Evolutionary conservation across 2,113 vertebrate species (phyloP).

Genomic region (Misgurnus anguillicaudatus): DNA sequence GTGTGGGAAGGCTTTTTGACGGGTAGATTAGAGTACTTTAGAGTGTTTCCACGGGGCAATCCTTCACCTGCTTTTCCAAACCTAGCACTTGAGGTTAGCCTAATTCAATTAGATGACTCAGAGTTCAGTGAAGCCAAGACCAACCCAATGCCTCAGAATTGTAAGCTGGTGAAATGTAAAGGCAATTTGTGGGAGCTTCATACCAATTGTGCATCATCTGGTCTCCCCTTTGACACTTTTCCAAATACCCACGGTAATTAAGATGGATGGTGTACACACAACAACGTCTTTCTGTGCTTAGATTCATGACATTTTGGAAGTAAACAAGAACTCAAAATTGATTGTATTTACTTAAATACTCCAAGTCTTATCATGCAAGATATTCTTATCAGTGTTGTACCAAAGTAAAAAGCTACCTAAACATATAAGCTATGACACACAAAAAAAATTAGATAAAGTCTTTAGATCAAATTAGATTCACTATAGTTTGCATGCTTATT

Average conservation of each 20-base stretch:
- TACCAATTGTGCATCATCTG: constrained; percentile 35
- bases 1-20: neutral
- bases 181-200: neutral
- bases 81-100: constrained; percentile 47
- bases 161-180: constrained; percentile 9
- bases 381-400: too few relatives aligned
- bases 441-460: too few relatives aligned
- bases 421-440: too few relatives aligned
- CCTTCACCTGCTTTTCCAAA: constrained; percentile 44
- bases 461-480: too few relatives aligned
- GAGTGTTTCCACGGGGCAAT: constrained; percentile 33
- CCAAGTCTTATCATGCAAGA: too few relatives aligned
- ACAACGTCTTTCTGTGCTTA: neutral
- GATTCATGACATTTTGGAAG: neutral
- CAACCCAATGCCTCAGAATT: constrained; percentile 23
- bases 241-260: neutral
- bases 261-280: neutral
- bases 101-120: constrained; percentile 50
- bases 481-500: too few relatives aligned
- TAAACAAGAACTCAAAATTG: constrained; percentile 17
- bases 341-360: too few relatives aligned
- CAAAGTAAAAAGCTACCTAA: too few relatives aligned
- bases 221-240: constrained; percentile 40
- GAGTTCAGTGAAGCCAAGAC: constrained; percentile 36
- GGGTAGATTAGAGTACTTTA: constrained; percentile 32